Percentiles rank a stretch among this genome's conserved stretches.
phyloP scores from a whole-genome alignment of 2,113 vertebrate species.

The Thermophis baileyi region DNA sequence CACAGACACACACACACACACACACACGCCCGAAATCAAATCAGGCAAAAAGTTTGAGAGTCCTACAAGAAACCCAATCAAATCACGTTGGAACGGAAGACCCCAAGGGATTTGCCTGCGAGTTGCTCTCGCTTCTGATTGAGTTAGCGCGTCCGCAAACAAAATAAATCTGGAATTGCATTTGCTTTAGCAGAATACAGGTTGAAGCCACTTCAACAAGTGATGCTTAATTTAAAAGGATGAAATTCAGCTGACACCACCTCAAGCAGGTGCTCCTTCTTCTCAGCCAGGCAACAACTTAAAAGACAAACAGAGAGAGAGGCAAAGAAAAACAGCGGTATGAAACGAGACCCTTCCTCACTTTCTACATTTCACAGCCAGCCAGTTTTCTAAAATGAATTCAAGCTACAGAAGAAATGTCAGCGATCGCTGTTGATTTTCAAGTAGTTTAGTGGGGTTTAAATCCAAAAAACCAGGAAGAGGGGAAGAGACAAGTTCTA shows the following conservation, averaged over 20 bases:
- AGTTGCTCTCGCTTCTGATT: constrained; percentile 36
- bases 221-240: constrained; percentile 44
- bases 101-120: constrained; percentile 21
- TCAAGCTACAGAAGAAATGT: not conserved
- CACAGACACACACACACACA: not conserved
- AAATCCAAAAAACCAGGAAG: not conserved
- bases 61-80: constrained; percentile 35
- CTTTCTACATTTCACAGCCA: not conserved
- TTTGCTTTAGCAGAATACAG: constrained; percentile 15
- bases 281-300: constrained; percentile 21
- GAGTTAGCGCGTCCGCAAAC: constrained; percentile 22
- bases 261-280: constrained; percentile 28
- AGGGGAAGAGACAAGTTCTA: not conserved
- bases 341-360: not conserved
- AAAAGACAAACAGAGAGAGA: constrained; percentile 4
- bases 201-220: constrained; percentile 21
- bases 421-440: not conserved
- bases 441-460: not conserved
- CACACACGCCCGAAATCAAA: constrained; percentile 25
- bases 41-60: constrained; percentile 37
- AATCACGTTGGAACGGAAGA: constrained; percentile 21
- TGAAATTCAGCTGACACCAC: constrained; percentile 45
- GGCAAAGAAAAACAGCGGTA: too few species aligned
- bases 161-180: constrained; percentile 43
- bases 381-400: not conserved